Evolutionary conservation across 2,113 vertebrate genomes (phyloP), one percentile per base, ranked within the genome.

Genomic region (Psilopsiagon aurifrons): DNA sequence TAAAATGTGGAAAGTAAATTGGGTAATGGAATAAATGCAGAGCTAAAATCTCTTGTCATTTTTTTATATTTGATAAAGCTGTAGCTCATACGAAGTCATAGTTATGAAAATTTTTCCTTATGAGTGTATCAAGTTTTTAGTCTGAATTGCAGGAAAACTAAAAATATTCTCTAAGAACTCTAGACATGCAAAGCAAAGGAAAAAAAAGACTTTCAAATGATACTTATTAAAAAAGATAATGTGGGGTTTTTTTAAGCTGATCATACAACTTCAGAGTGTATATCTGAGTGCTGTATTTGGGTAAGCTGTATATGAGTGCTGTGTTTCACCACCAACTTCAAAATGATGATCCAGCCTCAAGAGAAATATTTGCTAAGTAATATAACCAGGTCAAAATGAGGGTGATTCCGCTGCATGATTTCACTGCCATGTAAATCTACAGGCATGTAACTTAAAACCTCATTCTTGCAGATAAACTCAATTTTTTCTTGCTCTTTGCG

Each of bases 321-420:
- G 2, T 55, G 64, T 95, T 95, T 94, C 83, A 89, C 39, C 77
- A 82, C 73, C 39, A 64, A 54, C 76, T 95, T 92, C 68, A 78
- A 94, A 95, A 75, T 62, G 11, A 88, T 93, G 81, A 78, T 83
- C 39, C 39, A n/a, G 31, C 57, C 80, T 86, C 68, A 47, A 44
- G 79, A 96, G 71, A 86, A 95, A 68, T 96, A 88, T 83, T 91
- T 93, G 66, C 83, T 35, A 88, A 83, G 76, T 96, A 78, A 83
- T 81, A 70, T 68, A 69, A 92, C 68, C 60, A 86, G 76, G 47
- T 90, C 83, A 90, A 15, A 88, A 81, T 22, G 69, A 92, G 39
- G 35, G 33, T 78, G 62, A 74, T 90, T 95, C 68, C 29, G 88
- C 60, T 77, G n/a, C 51, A 81, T 70, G 49, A 92, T 69, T 92